Conservation (phyloP, 2,888 invertebrate genomes). For the Anthophora plumipes region DNA sequence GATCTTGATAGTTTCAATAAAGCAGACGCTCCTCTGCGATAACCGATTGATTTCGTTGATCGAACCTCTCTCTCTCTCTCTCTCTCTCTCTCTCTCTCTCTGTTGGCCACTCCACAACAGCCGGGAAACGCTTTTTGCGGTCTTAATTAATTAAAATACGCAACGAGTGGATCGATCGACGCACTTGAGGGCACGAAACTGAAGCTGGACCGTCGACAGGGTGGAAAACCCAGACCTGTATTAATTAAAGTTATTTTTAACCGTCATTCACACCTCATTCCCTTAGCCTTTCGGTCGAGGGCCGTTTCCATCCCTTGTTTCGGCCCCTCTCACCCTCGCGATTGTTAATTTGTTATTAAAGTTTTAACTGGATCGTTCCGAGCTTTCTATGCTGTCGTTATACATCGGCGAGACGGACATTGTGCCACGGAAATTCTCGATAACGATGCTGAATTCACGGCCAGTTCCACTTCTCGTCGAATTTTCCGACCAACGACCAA, state of each 20-base stretch:
- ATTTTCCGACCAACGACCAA: conserved; percentile 6
- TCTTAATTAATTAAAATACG: conserved; percentile 62
- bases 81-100: no score
- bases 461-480: background rate
- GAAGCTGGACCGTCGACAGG: background rate
- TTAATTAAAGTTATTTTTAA: conserved; percentile 64
- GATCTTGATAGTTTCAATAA: background rate
- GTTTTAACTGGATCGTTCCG: conserved; percentile 40
- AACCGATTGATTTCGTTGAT: background rate
- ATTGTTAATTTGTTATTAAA: conserved; percentile 45
- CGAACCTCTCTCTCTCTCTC: no score
- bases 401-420: conserved; percentile 8
- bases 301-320: conserved; percentile 17
- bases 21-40: background rate
- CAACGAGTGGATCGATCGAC: conserved; percentile 32
- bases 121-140: conserved; percentile 25
- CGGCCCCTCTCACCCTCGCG: background rate
- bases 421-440: conserved; percentile 15
- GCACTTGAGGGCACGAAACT: background rate
- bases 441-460: background rate
- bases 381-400: background rate
- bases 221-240: conserved; percentile 6
- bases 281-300: background rate
- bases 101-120: no score
- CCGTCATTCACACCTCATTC: conserved; percentile 27